Percentiles rank a stretch among this genome's conserved stretches.
Conservation (phyloP, 2,113 vertebrate genomes). For the Emydura subglobosa region DNA sequence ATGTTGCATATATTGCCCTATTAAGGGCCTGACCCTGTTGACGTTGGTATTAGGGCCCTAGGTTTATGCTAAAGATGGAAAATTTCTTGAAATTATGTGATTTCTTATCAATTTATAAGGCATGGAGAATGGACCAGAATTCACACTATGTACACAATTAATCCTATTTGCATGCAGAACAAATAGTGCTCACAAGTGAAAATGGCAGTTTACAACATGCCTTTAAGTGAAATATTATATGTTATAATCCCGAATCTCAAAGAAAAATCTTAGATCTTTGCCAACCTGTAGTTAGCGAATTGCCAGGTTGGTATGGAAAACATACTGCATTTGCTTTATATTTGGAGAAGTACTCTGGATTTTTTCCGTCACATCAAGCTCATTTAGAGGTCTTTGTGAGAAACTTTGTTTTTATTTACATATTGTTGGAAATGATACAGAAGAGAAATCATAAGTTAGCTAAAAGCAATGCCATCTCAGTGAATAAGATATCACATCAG, state of each 20-base stretch:
- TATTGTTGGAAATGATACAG: slow-evolving; percentile 27
- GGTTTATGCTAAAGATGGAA: not conserved
- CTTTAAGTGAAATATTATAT: not conserved
- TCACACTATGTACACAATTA: not conserved
- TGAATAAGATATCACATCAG: slow-evolving; percentile 76
- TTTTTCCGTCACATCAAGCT: not conserved
- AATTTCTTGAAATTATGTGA: not conserved
- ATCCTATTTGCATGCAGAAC: not conserved
- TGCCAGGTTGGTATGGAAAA: not conserved
- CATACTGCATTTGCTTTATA: not conserved
- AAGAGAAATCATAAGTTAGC: slow-evolving; percentile 29
- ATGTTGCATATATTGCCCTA: not conserved
- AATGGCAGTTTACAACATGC: not conserved
- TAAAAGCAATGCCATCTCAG: slow-evolving; percentile 59
- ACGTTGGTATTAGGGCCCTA: not conserved
- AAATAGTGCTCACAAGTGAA: not conserved
- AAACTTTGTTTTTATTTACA: slow-evolving; percentile 10
- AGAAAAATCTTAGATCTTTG: not conserved
- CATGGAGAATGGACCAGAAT: not conserved
- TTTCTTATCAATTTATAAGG: not conserved
- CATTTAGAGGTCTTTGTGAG: not conserved
- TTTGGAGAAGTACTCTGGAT: not conserved
- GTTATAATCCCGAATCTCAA: not conserved
- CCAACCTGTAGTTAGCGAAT: not conserved
- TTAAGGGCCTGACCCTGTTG: not conserved